Evolutionary conservation across 2,888 invertebrate species (phyloP).

Genomic region (Scrobipalpa costella): DNA sequence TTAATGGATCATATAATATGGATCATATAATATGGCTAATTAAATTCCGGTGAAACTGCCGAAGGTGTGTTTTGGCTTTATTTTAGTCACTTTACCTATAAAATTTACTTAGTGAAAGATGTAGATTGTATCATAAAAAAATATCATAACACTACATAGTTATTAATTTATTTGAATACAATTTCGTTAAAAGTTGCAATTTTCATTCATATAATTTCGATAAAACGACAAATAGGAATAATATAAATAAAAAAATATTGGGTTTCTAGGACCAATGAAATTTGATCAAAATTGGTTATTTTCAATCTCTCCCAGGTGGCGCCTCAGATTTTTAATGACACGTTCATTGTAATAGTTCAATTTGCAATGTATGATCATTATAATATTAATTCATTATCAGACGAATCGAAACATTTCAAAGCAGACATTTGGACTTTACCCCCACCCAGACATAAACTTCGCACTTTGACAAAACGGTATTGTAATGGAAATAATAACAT

Average conservation of each 20-base stretch:
- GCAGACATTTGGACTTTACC: background rate
- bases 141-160: background rate
- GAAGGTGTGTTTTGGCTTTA: slow-evolving; percentile 42
- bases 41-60: slow-evolving; percentile 64
- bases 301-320: no score
- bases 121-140: background rate
- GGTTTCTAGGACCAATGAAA: no score
- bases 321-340: no score
- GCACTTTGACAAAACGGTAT: slow-evolving; percentile 32
- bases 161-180: no score
- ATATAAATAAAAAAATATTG: no score
- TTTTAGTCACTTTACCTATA: slow-evolving; percentile 35
- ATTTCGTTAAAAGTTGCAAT: no score
- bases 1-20: slow-evolving; percentile 72
- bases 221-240: no score
- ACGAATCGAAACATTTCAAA: background rate
- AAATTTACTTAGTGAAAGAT: background rate
- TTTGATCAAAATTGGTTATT: no score
- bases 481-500: slow-evolving; percentile 27
- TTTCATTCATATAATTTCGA: no score
- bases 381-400: background rate
- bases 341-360: background rate
- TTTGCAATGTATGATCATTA: background rate
- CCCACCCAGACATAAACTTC: slow-evolving; percentile 11
- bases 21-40: slow-evolving; percentile 71